These are phyloP conservation scores for Chromobotia macracanthus DNA, from an alignment of 2,797 vertebrate species.

Conservation along the genomic window DNA sequence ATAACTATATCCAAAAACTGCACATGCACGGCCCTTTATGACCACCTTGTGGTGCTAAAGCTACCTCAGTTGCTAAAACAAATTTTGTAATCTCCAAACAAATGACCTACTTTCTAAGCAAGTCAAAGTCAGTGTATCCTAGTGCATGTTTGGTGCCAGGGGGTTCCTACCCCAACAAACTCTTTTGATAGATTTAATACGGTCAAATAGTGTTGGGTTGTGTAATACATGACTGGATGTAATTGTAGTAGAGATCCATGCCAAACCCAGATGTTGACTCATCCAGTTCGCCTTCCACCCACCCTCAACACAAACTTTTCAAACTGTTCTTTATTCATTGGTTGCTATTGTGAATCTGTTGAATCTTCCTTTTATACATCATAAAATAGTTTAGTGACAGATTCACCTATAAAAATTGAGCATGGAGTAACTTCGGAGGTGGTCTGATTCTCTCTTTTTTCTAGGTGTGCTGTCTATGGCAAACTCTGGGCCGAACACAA, in stretches of 20 bases:
- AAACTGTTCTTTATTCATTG: slow-evolving; percentile 10
- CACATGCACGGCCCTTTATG: slow-evolving; percentile 1
- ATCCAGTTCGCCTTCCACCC: slow-evolving; percentile 16
- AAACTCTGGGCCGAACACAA: slow-evolving; percentile 92
- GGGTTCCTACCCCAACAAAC: slow-evolving; percentile 54
- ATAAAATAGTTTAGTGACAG: slow-evolving; percentile 33
- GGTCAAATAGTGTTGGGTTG: slow-evolving; percentile 55
- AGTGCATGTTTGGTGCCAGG: slow-evolving; percentile 59
- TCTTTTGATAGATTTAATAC: slow-evolving; percentile 54
- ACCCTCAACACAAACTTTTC: slow-evolving; percentile 19
- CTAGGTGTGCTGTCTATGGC: slow-evolving; percentile 96
- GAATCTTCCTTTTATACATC: slow-evolving; percentile 37
- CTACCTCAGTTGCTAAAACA: slow-evolving; percentile 44
- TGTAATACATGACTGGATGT: slow-evolving; percentile 58
- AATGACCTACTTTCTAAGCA: slow-evolving; percentile 73
- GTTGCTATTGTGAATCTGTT: slow-evolving; percentile 35
- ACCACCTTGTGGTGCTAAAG: slow-evolving; percentile 73
- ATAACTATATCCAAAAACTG: neutral
- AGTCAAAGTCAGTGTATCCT: slow-evolving; percentile 62
- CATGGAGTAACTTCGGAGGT: slow-evolving; percentile 2
- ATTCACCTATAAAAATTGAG: neutral
- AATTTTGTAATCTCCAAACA: slow-evolving; percentile 65
- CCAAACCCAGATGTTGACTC: slow-evolving; percentile 53
- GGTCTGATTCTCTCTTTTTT: slow-evolving; percentile 20
- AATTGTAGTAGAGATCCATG: slow-evolving; percentile 52